Evolutionary conservation across 2,888 invertebrate species (phyloP), one percentile per base, ranked within the genome.

Genomic region (Cordylochernes scorpioides): DNA sequence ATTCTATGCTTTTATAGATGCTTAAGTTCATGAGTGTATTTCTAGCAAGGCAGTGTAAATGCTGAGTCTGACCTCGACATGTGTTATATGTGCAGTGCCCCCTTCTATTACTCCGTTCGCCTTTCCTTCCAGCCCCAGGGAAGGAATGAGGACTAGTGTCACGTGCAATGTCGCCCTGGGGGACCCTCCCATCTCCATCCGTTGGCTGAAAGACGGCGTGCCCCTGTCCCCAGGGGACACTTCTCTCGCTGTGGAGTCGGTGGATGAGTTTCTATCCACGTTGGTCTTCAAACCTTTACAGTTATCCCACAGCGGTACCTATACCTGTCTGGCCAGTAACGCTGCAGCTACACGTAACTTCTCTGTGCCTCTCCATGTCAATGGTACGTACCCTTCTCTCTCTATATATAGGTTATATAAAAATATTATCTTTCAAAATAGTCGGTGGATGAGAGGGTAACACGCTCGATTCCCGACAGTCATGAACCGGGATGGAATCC

Each of bases 341-440:
- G 41, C 40, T 21, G 42, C 43, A 8, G 37, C 42, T 9, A 34
- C 36, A n/a, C 41, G 38, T 13, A 43, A 39, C 32, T 39, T 33
- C 34, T 50, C 52, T 3, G 52, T 53, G n/a, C 38, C 44, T 15
- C 45, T 58, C 7, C 46, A 50, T 28, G 55, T 58, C 17, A 49
- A 52, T 36, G 56, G 58, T 58, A 46, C 47, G 46, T 29, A 15
- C 19, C 10, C 24, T 16, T 22, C 9, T 2, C 9, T 19, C 10
- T 19, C 10, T 19, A n/a, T 10, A 10, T 19, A n/a, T n/a, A 19
- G 10, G 10, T n/a, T 19, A 19, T 19, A 19, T 19, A 19, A n/a
- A 19, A 9, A 19, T 10, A n/a, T 19, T 10, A n/a, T 19, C 10
- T 10, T 19, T 19, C 10, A 19, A n/a, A 19, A 19, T n/a, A n/a